These are phyloP conservation scores for Gortyna flavago DNA, from an alignment of 2,888 invertebrate genomes.

Conservation along the genomic window DNA sequence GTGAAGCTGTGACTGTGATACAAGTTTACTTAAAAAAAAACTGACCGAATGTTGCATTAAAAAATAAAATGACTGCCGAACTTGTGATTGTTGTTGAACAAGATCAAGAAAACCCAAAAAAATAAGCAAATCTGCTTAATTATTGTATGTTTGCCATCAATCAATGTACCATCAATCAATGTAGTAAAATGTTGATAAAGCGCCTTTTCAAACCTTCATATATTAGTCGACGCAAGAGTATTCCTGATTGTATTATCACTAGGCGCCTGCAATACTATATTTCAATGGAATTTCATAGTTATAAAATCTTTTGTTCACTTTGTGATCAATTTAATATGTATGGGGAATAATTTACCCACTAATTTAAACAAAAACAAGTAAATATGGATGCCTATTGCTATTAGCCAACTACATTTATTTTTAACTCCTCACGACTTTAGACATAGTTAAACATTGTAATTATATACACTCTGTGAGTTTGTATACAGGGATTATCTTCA, in stretches of 20 bases:
- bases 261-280: conserved; percentile 21
- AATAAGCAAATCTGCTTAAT: not conserved
- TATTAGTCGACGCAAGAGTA: not conserved
- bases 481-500: no score
- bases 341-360: no score
- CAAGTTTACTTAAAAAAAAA: no score
- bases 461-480: no score
- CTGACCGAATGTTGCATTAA: not conserved
- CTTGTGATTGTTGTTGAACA: no score
- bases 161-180: not conserved
- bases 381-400: not conserved
- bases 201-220: conserved; percentile 35
- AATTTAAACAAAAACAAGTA: not conserved
- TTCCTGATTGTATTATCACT: not conserved
- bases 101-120: not conserved
- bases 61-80: not conserved
- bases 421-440: not conserved
- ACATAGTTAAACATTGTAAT: not conserved
- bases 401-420: not conserved
- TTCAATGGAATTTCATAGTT: not conserved
- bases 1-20: not conserved
- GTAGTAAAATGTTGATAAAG: not conserved
- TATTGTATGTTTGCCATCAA: not conserved
- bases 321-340: not conserved
- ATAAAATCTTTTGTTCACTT: not conserved